Evolutionary conservation across 2,113 vertebrate genomes (phyloP).

Genomic region (Polyodon spathula): DNA sequence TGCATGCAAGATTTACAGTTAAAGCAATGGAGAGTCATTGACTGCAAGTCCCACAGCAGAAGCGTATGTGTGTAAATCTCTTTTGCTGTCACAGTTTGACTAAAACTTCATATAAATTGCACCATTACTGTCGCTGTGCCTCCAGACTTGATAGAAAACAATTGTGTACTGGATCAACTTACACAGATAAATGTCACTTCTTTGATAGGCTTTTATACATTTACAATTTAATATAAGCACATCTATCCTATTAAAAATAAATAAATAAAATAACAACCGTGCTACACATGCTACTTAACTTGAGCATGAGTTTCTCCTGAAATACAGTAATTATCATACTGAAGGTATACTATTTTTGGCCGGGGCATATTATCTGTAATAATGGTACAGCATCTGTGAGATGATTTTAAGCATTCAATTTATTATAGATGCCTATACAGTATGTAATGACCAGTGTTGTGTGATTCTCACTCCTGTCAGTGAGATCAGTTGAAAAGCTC

Average conservation of each 20-base stretch:
- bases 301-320: too few species aligned
- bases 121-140: slow-evolving; percentile 31
- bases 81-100: slow-evolving; percentile 29
- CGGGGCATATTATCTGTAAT: too few species aligned
- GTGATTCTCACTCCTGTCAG: too few species aligned
- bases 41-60: slow-evolving; percentile 21
- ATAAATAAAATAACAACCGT: not conserved
- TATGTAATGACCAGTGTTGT: too few species aligned
- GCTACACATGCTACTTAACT: too few species aligned
- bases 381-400: too few species aligned
- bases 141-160: slow-evolving; percentile 30
- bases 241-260: not conserved
- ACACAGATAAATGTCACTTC: slow-evolving; percentile 18
- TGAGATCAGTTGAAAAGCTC: too few species aligned
- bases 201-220: slow-evolving; percentile 24
- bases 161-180: slow-evolving; percentile 19
- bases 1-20: not conserved
- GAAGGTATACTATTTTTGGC: too few species aligned
- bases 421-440: too few species aligned
- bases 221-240: not conserved
- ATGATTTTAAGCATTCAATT: too few species aligned
- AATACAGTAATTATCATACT: too few species aligned
- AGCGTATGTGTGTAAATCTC: slow-evolving; percentile 30
- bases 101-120: slow-evolving; percentile 35
- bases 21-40: not conserved